Evolutionary conservation across 2,113 vertebrate genomes (phyloP).

Genomic region (Rattus rattus): DNA sequence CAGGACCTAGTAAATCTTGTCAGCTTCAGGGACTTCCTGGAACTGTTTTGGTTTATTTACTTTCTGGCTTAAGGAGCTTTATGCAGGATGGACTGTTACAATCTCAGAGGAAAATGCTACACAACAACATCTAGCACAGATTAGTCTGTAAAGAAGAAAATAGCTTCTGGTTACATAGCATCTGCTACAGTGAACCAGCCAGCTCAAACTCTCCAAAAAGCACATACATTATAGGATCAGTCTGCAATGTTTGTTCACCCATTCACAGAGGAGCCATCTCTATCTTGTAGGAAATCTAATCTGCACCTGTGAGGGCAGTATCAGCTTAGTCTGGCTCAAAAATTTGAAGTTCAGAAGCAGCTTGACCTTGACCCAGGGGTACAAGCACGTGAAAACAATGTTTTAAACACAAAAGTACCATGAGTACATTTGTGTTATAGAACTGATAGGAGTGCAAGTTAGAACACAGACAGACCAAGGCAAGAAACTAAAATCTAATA

Average conservation of each 20-base stretch:
- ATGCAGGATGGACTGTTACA: not conserved
- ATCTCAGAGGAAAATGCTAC: not conserved
- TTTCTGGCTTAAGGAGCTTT: not conserved
- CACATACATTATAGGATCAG: not conserved
- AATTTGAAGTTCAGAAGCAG: not conserved
- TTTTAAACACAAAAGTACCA: not conserved
- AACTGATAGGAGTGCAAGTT: not conserved
- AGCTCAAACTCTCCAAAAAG: not conserved
- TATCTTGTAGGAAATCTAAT: not conserved
- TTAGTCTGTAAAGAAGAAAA: not conserved
- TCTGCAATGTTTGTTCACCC: not conserved
- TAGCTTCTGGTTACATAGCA: not conserved
- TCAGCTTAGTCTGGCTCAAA: not conserved
- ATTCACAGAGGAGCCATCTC: not conserved
- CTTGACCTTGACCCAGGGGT: not conserved
- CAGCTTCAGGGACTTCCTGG: not conserved
- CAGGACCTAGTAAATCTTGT: not conserved
- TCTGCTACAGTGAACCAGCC: not conserved
- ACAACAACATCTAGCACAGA: not conserved
- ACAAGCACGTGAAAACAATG: not conserved
- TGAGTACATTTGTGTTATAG: not conserved
- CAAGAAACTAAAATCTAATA: not conserved
- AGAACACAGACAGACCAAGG: not conserved
- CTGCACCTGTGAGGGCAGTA: not conserved
- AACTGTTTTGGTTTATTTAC: not conserved